Percentiles rank a stretch among this genome's conserved stretches.
Conservation (phyloP, 2,888 invertebrate genomes). For the Acanthosoma haemorrhoidale region DNA sequence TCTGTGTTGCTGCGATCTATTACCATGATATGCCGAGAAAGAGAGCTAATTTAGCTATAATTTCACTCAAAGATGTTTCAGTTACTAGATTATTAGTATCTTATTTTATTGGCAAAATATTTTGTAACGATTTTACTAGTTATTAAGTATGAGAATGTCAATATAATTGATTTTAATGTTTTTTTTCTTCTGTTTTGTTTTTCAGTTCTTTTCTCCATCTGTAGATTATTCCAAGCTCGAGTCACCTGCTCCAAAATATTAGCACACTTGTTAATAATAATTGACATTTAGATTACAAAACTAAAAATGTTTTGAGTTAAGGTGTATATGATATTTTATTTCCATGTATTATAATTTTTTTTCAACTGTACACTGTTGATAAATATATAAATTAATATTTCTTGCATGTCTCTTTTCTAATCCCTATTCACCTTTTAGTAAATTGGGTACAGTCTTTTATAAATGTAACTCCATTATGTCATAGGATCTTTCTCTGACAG, state of each 20-base stretch:
- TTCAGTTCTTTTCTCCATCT: constrained; percentile 69
- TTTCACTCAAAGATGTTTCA: too few relatives aligned
- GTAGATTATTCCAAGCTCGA: constrained; percentile 61
- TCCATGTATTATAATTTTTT: neutral
- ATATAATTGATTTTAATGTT: neutral
- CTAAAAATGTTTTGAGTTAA: too few relatives aligned
- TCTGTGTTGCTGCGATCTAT: too few relatives aligned
- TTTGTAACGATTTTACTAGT: too few relatives aligned
- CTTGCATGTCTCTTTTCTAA: neutral
- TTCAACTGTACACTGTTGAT: neutral
- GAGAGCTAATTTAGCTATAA: too few relatives aligned
- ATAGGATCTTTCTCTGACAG: too few relatives aligned
- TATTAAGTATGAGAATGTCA: neutral
- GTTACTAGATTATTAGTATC: too few relatives aligned
- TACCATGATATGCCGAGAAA: too few relatives aligned
- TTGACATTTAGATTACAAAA: neutral
- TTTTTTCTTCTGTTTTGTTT: constrained; percentile 45
- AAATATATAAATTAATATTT: neutral
- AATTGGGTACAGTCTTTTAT: too few relatives aligned
- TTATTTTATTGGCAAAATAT: too few relatives aligned
- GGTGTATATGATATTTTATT: neutral
- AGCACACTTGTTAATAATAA: constrained; percentile 40
- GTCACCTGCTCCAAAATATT: constrained; percentile 64
- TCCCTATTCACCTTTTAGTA: too few relatives aligned
- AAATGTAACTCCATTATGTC: too few relatives aligned